Evolutionary conservation across 2,113 vertebrate genomes (phyloP), one percentile per base, ranked within the genome.

Genomic region (Oryzias celebensis): DNA sequence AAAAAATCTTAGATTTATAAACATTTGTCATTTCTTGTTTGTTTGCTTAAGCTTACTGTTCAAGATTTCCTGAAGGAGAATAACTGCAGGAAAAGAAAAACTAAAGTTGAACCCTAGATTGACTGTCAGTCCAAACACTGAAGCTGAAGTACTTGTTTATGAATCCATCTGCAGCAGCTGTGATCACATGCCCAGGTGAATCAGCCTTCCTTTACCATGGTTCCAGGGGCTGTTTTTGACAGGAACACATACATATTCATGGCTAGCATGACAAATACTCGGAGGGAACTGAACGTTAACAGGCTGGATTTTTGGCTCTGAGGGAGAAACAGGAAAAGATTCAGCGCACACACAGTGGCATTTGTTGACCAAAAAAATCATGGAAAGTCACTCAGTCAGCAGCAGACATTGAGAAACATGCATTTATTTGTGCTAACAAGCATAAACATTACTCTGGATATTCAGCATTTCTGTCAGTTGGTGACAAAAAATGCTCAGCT

Each of bases 171-270:
- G 52, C 58, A 60, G 70, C 71, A 78, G 75, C 74, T 62, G 71
- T 62, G 65, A 68, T 67, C 68, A 82, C 7, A 14, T 66, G 66
- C 67, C 24, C 61, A 71, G 62, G 71, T 81, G 76, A 80, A 65
- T 85, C 74, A 81, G 65, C n/a, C 58, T 71, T 66, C 68, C 77
- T 74, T 71, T 63, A 58, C 55, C 73, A 46, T 59, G 48, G 51
- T 77, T 82, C 59, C 58, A 75, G 62, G 62, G 59, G 49, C 31
- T 46, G 62, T 22, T 78, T 82, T 73, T 71, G 79, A 84, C 79
- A 73, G 72, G 71, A 84, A 80, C 63, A 71, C 65, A 77, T 84
- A 75, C 73, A 85, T 86, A 87, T 86, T 80, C 70, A 88, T 82
- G 77, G 79, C 52, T 46, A 60, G 50, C 68, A 71, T 73, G 75